Percentiles rank a stretch among this genome's conserved stretches.
Evolutionary conservation across 2,797 vertebrate species (phyloP).

Genomic region (Channa striata): DNA sequence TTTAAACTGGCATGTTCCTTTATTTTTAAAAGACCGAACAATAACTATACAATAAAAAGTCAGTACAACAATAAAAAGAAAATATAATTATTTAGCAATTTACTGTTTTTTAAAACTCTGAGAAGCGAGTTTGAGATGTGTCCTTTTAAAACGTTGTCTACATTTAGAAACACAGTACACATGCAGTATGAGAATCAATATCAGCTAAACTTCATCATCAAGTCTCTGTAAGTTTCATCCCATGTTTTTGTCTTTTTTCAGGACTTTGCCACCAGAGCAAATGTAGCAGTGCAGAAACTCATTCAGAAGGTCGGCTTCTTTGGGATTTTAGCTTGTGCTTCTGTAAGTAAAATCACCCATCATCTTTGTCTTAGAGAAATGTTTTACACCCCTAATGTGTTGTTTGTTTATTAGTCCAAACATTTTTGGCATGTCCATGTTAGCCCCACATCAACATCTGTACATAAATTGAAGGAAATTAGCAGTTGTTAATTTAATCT

Average conservation of each 20-base stretch:
- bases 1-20: background rate
- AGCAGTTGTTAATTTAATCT: background rate
- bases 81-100: background rate
- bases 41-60: background rate
- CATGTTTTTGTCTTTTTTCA: conserved; percentile 62
- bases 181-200: background rate
- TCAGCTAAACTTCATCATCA: conserved; percentile 7
- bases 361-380: background rate
- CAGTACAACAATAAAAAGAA: background rate
- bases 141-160: background rate
- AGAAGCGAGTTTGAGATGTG: background rate
- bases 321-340: conserved; percentile 91
- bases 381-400: background rate
- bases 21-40: background rate
- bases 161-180: too few species aligned
- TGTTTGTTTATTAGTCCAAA: background rate
- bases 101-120: background rate
- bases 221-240: background rate
- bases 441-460: background rate
- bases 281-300: conserved; percentile 87
- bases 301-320: conserved; percentile 92
- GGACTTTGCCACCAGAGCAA: conserved; percentile 88
- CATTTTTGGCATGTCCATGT: background rate
- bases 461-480: background rate
- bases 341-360: conserved; percentile 82